Conservation (phyloP, 2,888 invertebrate genomes). For the Stomorhina lunata region DNA sequence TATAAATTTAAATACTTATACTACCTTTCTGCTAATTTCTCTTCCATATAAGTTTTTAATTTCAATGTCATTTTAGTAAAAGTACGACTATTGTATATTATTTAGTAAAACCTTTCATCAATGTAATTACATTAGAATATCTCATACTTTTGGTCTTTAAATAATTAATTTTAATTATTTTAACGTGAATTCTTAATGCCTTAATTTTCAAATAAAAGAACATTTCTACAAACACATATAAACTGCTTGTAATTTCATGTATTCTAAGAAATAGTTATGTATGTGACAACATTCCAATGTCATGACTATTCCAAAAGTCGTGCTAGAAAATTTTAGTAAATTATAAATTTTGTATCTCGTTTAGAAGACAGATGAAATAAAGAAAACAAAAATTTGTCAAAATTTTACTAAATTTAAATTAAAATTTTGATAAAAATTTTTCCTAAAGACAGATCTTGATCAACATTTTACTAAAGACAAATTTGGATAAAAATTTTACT, state of each 20-base stretch:
- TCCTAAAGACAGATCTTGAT: too few species aligned
- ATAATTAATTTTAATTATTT: slow-evolving; percentile 62
- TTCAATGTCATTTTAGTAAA: slow-evolving; percentile 34
- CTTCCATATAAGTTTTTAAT: background rate
- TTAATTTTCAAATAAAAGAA: slow-evolving; percentile 40
- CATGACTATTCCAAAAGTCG: slow-evolving; percentile 34
- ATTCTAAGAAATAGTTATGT: background rate
- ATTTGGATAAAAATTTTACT: too few species aligned
- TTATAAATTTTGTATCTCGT: too few species aligned
- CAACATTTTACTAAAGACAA: too few species aligned
- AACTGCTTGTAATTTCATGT: background rate
- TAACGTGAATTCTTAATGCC: slow-evolving; percentile 50
- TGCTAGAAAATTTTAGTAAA: background rate
- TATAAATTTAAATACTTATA: too few species aligned
- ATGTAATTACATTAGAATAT: slow-evolving; percentile 60
- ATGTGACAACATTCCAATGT: slow-evolving; percentile 19
- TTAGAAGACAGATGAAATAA: too few species aligned
- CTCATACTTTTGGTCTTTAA: slow-evolving; percentile 61
- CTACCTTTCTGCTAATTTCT: too few species aligned
- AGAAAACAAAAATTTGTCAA: too few species aligned
- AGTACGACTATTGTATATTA: background rate
- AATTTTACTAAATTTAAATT: too few species aligned
- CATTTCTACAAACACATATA: slow-evolving; percentile 13
- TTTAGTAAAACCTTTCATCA: slow-evolving; percentile 27
- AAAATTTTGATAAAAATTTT: too few species aligned